phyloP scores from a whole-genome alignment of 2,888 invertebrate genomes.

The Deilephila elpenor region DNA sequence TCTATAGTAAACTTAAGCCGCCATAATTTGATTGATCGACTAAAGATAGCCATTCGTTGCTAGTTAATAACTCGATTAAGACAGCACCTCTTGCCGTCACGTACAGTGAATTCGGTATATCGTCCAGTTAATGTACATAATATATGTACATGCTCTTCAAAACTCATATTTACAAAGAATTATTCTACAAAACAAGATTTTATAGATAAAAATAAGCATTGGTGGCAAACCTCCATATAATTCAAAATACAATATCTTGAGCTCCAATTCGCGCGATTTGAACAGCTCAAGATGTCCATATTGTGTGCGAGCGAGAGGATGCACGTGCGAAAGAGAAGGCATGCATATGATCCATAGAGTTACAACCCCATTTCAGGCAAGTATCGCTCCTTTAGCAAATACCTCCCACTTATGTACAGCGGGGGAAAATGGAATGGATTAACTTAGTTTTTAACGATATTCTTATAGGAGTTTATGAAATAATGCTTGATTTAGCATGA shows the following conservation, averaged over 20 bases:
- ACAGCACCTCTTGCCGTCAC: too few species aligned
- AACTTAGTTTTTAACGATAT: neutral
- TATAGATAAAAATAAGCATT: neutral
- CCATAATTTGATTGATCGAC: too few species aligned
- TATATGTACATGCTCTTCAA: too few species aligned
- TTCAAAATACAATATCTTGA: neutral
- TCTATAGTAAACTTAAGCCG: too few species aligned
- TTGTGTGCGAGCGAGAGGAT: slow-evolving; percentile 25
- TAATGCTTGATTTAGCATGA: too few species aligned
- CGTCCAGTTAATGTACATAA: too few species aligned
- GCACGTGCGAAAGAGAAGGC: slow-evolving; percentile 43
- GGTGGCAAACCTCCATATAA: neutral
- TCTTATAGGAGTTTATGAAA: neutral
- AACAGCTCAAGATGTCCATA: slow-evolving; percentile 1
- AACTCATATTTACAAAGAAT: neutral
- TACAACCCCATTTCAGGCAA: slow-evolving; percentile 55
- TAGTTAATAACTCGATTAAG: too few species aligned
- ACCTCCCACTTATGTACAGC: slow-evolving; percentile 50
- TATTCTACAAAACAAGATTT: neutral
- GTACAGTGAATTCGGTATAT: too few species aligned
- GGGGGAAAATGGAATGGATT: slow-evolving; percentile 16
- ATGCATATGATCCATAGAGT: slow-evolving; percentile 49
- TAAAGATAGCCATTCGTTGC: too few species aligned
- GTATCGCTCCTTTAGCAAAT: slow-evolving; percentile 57
- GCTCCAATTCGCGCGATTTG: neutral